Evolutionary conservation across 2,888 invertebrate species (phyloP).

Genomic region (Acronicta psi): DNA sequence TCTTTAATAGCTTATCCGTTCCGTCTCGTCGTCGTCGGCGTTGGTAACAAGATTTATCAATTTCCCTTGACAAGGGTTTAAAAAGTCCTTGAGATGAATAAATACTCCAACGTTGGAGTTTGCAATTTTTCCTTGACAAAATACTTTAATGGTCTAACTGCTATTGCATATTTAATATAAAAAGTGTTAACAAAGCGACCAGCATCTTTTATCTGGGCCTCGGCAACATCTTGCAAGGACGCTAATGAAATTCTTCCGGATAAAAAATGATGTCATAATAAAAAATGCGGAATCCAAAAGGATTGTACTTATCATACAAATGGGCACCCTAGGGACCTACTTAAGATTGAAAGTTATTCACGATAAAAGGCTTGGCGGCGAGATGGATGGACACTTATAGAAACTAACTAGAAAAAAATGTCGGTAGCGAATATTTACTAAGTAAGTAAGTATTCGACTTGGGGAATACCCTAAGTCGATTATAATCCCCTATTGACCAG

Average conservation of each 20-base stretch:
- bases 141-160: constrained; percentile 37
- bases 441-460: too few relatives aligned
- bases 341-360: constrained; percentile 9
- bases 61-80: constrained; percentile 35
- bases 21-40: constrained; percentile 1
- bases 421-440: too few relatives aligned
- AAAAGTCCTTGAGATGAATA: constrained; percentile 36
- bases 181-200: constrained; percentile 42
- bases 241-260: constrained; percentile 62
- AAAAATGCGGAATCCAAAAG: constrained; percentile 32
- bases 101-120: constrained; percentile 20
- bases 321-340: constrained; percentile 12
- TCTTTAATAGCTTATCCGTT: constrained; percentile 11
- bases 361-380: too few relatives aligned
- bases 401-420: too few relatives aligned
- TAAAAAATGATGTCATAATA: constrained; percentile 51
- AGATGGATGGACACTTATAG: too few relatives aligned
- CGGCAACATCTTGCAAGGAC: constrained; percentile 58
- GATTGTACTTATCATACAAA: constrained; percentile 45
- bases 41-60: constrained; percentile 37
- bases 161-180: constrained; percentile 39
- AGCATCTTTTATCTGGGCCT: constrained; percentile 37
- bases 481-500: too few relatives aligned
- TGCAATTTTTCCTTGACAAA: constrained; percentile 15
- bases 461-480: too few relatives aligned